These are phyloP conservation scores for Clarias laeviceps DNA, from an alignment of 2,797 vertebrate genomes.

Conservation along the genomic window DNA sequence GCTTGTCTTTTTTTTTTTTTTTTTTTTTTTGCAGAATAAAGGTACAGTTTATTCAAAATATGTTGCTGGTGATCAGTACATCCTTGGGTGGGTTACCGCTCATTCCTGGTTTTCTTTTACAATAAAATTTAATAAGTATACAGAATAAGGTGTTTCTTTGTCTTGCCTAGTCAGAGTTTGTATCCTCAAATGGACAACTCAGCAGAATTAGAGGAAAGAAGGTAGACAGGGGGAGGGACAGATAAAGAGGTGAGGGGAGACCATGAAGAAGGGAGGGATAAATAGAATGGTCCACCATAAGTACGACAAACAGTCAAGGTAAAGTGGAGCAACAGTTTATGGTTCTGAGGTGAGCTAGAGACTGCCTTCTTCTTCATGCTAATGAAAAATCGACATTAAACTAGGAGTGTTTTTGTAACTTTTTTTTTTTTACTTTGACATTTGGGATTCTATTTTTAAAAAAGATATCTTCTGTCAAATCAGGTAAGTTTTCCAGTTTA, in stretches of 20 bases:
- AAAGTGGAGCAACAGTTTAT: constrained; percentile 13
- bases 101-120: not conserved
- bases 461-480: constrained; percentile 12
- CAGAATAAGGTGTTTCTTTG: constrained; percentile 4
- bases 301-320: constrained; percentile 35
- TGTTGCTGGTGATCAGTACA: constrained; percentile 1
- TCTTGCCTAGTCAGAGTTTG: constrained; percentile 47
- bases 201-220: constrained; percentile 56
- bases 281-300: constrained; percentile 45
- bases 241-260: constrained; percentile 47
- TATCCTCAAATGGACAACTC: constrained; percentile 56
- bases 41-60: constrained; percentile 21
- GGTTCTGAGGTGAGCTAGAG: not conserved
- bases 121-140: not conserved
- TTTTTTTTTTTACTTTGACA: constrained; percentile 4
- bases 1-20: constrained; percentile 24
- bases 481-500: constrained; percentile 51
- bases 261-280: constrained; percentile 44
- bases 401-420: not conserved
- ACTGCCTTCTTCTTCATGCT: constrained; percentile 3
- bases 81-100: not conserved
- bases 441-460: constrained; percentile 28
- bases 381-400: not conserved
- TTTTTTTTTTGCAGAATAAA: constrained; percentile 39
- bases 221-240: constrained; percentile 52